A percentile compares a stretch with the other conserved stretches of the same genome.
Conservation (phyloP, 2,113 vertebrate genomes). For the Piprites chloris region DNA sequence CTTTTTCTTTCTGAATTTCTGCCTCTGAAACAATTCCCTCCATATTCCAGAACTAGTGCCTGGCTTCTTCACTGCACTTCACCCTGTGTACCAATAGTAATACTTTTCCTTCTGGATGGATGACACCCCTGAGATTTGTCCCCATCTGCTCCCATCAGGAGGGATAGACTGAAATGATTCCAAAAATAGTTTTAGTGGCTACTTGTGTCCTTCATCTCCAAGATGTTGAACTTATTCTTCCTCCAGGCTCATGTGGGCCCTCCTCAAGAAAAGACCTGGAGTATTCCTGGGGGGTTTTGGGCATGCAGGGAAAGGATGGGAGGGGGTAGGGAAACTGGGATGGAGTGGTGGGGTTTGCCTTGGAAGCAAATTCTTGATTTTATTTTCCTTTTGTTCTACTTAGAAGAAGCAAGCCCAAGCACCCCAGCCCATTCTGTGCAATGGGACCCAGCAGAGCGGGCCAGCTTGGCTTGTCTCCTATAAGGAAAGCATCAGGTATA, state of each 20-base stretch:
- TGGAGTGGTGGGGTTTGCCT: background rate
- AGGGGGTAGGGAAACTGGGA: background rate
- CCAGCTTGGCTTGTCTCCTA: background rate
- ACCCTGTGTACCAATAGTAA: background rate
- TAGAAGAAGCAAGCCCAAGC: background rate
- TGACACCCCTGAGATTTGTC: background rate
- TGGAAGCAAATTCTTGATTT: rapidly evolving
- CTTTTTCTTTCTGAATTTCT: background rate
- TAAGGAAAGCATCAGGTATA: background rate
- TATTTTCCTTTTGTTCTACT: background rate
- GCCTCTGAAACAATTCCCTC: background rate
- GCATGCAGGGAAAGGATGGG: background rate
- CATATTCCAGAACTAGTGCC: background rate
- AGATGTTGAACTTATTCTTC: background rate
- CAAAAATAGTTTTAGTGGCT: background rate
- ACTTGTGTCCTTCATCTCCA: background rate
- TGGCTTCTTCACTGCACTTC: rapidly evolving
- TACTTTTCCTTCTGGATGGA: background rate
- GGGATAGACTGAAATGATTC: background rate
- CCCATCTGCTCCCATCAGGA: background rate
- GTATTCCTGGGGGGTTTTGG: background rate
- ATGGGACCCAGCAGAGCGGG: background rate
- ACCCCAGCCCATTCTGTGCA: background rate
- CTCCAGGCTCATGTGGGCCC: rapidly evolving
- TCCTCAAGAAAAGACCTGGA: background rate